A percentile compares a stretch with the other conserved stretches of the same genome.
phyloP scores from a whole-genome alignment of 1,140 invertebrate genomes.

The Ceratina calcarata region DNA sequence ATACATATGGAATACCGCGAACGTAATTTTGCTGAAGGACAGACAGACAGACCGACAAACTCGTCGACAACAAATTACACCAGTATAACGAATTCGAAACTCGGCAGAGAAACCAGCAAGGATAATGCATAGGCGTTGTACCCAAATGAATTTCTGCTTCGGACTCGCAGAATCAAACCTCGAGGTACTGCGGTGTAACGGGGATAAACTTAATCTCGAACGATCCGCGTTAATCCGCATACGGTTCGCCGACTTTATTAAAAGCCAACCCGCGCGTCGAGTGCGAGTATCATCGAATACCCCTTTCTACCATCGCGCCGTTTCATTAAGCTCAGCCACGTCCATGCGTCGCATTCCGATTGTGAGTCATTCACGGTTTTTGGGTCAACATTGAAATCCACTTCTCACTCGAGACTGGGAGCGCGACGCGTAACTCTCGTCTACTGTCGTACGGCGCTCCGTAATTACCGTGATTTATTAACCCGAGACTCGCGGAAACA shows the following conservation, averaged over 20 bases:
- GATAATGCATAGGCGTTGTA: constrained; percentile 16
- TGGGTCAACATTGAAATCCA: constrained; percentile 48
- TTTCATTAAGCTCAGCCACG: constrained; percentile 10
- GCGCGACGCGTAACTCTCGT: constrained; percentile 1
- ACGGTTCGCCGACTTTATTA: not conserved
- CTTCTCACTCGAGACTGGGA: constrained; percentile 17
- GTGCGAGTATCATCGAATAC: not conserved
- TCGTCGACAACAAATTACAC: constrained; percentile 31
- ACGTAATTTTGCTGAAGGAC: not conserved
- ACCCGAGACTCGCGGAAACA: not conserved
- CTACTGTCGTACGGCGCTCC: not conserved
- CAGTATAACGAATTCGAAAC: not conserved
- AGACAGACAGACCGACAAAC: constrained; percentile 2
- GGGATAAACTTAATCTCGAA: not conserved
- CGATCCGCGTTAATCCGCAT: not conserved
- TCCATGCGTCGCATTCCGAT: constrained; percentile 7
- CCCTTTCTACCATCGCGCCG: not conserved
- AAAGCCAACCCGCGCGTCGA: not conserved
- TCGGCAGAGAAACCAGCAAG: not conserved
- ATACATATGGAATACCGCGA: not conserved
- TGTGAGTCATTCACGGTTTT: constrained; percentile 39
- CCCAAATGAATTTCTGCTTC: not conserved
- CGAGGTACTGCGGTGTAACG: not conserved
- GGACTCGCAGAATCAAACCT: constrained; percentile 23
- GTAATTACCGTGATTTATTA: constrained; percentile 37